A percentile compares a stretch with the other conserved stretches of the same genome.
Evolutionary conservation across 2,797 vertebrate genomes (phyloP).

Genomic region (Syngnathus acus): DNA sequence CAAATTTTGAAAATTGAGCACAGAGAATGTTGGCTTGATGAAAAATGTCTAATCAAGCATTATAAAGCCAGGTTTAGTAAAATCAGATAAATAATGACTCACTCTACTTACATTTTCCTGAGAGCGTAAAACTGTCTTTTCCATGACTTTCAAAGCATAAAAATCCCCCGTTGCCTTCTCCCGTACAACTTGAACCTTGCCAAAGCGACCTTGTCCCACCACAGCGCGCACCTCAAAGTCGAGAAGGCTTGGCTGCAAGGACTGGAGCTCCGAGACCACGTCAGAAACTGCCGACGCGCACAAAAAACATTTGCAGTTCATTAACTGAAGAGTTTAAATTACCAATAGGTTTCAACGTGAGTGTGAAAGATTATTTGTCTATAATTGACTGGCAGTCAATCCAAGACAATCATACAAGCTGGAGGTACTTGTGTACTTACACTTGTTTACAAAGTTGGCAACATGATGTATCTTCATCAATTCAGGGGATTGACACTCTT

Average conservation of each 20-base stretch:
- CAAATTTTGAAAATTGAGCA: background rate
- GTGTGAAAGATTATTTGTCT: background rate
- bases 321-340: background rate
- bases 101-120: constrained; percentile 79
- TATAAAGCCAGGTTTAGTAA: background rate
- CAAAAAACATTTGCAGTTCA: background rate
- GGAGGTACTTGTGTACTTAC: constrained; percentile 61
- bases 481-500: constrained; percentile 83
- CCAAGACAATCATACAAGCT: background rate
- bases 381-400: background rate
- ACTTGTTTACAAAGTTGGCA: constrained; percentile 86
- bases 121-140: constrained; percentile 73
- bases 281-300: constrained; percentile 76
- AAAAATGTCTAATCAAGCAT: background rate
- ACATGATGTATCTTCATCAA: constrained; percentile 88
- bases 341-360: background rate
- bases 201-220: constrained; percentile 82
- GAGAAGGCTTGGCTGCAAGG: constrained; percentile 76
- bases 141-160: constrained; percentile 94
- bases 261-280: constrained; percentile 75
- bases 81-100: background rate
- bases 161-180: constrained; percentile 85
- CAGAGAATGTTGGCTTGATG: background rate
- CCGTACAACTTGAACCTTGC: constrained; percentile 85
- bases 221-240: constrained; percentile 85